Conservation (phyloP, 2,113 vertebrate genomes). For the Eretmochelys imbricata region DNA sequence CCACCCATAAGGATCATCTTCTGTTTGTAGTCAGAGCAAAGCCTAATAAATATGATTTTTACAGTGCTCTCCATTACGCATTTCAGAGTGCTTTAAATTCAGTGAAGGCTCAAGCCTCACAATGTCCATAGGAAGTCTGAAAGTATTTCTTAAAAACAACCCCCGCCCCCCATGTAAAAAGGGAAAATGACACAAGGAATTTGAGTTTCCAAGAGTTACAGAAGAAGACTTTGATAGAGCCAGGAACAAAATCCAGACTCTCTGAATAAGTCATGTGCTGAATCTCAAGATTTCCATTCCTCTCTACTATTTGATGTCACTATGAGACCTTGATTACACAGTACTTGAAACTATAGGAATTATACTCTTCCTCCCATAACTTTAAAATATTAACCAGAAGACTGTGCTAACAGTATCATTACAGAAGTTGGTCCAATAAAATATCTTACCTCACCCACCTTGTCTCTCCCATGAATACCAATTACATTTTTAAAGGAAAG, state of each 20-base stretch:
- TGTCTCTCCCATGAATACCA: not conserved
- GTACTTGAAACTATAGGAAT: not conserved
- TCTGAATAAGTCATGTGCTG: not conserved
- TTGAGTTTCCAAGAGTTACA: not conserved
- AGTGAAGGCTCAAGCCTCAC: slow-evolving; percentile 24
- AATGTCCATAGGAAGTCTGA: slow-evolving; percentile 2
- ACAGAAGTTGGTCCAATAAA: not conserved
- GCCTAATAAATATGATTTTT: slow-evolving; percentile 2
- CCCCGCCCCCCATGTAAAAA: not conserved
- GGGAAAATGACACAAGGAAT: slow-evolving; percentile 23
- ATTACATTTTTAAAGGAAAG: not conserved
- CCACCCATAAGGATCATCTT: not conserved
- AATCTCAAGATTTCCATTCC: not conserved
- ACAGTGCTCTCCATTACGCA: not conserved
- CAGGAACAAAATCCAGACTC: not conserved
- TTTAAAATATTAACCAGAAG: not conserved
- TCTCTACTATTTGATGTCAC: not conserved
- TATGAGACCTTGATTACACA: accelerated
- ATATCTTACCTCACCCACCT: not conserved
- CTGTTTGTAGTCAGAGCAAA: not conserved
- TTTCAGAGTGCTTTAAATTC: accelerated
- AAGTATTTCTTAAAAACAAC: slow-evolving; percentile 25
- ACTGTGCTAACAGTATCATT: not conserved
- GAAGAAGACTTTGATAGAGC: not conserved
- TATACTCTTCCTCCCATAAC: not conserved